Evolutionary conservation across 2,888 invertebrate species (phyloP).

Genomic region (Bombylius major): DNA sequence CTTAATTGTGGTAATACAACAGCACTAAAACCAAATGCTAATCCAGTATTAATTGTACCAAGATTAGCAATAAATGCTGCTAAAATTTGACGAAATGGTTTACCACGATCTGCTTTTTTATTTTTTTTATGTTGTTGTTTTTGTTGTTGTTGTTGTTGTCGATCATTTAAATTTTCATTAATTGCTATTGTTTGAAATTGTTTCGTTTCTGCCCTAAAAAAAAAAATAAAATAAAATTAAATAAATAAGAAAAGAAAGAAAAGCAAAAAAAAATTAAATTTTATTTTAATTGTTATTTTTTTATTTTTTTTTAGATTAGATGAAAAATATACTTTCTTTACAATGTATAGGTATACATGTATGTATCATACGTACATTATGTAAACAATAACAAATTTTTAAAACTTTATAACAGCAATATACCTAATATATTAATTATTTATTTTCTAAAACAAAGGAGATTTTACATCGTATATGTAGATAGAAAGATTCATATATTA

Average conservation of each 20-base stretch:
- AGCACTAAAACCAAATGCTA: constrained; percentile 57
- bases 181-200: background rate
- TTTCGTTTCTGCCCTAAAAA: background rate
- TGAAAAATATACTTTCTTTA: background rate
- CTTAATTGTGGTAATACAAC: constrained; percentile 50
- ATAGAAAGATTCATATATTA: no score
- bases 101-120: constrained; percentile 28
- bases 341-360: background rate
- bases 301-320: background rate
- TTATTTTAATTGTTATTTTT: background rate
- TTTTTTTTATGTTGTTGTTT: no score
- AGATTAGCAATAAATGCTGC: constrained; percentile 52
- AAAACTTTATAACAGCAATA: no score
- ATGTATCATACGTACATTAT: background rate
- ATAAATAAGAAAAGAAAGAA: background rate
- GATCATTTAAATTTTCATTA: background rate
- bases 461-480: no score
- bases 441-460: no score
- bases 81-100: constrained; percentile 43
- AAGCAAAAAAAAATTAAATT: background rate
- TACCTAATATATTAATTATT: no score
- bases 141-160: no score
- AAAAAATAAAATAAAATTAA: background rate
- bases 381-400: no score
- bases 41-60: constrained; percentile 56